Conservation (phyloP, 2,797 vertebrate genomes). For the Silurus lanzhouensis region DNA sequence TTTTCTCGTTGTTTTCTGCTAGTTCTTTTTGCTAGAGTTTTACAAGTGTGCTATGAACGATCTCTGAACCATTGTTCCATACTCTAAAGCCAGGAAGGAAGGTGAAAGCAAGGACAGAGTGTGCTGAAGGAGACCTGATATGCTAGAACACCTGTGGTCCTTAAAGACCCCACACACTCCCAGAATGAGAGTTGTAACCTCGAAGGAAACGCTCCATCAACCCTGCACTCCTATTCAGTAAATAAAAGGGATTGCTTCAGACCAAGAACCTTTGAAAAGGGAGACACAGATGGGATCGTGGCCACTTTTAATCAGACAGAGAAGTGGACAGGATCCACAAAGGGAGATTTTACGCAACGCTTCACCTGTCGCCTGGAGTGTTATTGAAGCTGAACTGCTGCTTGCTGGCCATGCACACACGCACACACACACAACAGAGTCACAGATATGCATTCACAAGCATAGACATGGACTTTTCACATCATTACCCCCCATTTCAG, state of each 20-base stretch:
- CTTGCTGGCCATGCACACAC: constrained; percentile 39
- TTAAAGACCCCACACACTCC: constrained; percentile 46
- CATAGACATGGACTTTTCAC: constrained; percentile 39
- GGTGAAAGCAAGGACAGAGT: constrained; percentile 49
- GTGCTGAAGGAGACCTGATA: constrained; percentile 41
- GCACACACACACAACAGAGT: constrained; percentile 23
- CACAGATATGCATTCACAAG: constrained; percentile 46
- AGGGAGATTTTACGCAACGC: constrained; percentile 63
- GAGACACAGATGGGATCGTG: constrained; percentile 60
- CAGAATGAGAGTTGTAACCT: constrained; percentile 51
- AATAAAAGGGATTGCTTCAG: constrained; percentile 57
- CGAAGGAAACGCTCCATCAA: constrained; percentile 52
- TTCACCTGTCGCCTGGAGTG: constrained; percentile 66
- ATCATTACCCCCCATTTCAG: constrained; percentile 20
- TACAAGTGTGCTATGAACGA: neutral
- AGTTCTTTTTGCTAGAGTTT: constrained; percentile 11
- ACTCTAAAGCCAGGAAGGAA: constrained; percentile 25
- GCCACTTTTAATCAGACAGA: constrained; percentile 60
- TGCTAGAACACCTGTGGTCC: constrained; percentile 47
- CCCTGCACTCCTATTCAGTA: constrained; percentile 50
- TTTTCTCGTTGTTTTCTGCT: neutral
- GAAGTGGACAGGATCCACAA: constrained; percentile 60
- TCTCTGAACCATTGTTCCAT: constrained; percentile 28
- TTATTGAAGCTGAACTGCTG: constrained; percentile 62
- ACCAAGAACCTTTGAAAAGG: constrained; percentile 53